Base-by-base conservation (phyloP, 1,140 invertebrate genomes). In the Procambarus virginalis region DNA sequence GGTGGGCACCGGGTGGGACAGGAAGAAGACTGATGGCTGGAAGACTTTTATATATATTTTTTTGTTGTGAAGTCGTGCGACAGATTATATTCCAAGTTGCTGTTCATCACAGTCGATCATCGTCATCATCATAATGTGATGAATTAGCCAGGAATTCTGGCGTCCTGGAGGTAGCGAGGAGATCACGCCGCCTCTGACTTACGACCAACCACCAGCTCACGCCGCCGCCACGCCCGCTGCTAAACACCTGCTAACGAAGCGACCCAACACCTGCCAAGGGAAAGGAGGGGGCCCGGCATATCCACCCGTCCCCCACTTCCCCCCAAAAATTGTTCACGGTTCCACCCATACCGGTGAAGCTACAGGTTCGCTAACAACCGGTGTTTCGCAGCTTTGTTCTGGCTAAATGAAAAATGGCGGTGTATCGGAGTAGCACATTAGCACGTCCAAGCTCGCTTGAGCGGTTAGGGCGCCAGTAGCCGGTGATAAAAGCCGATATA, bases 51-150 rank as follows among this genome's bases (percentile, higher is more conserved):
- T n/a, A n/a, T n/a, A n/a, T n/a, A n/a, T n/a, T 1, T 58, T 55
- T 88, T 88, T 81, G 75, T 34, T 64, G 8, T 12, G 64, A 17
- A 55, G 78, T 81, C 78, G 78, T 81, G 86, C 51, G 68, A 73
- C 86, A 81, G 86, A 82, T 55, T 60, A 88, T 88, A 58, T 49
- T 70, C 34, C 78, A 55, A 51, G 10, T 22, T 22, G 55, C 45
- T 60, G 49, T 82, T 20, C 78, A 88, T 88, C 86, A 88, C n/a
- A 12, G 9, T 34, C 60, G 78, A 88, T 88, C 86, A 87, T 88
- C 86, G 86, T 88, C 86, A 88, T 82, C 78, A 88, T 68, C 51
- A 58, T 73, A 86, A 86, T 78, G 78, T 88, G 86, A 88, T 87
- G 78, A 81, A 88, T 88, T 88, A 79, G 86, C 64, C 17, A 81